Percentiles rank a stretch among this genome's conserved stretches.
These are phyloP conservation scores for Manis javanica DNA, from an alignment of 2,797 vertebrate genomes.

Conservation along the genomic window DNA sequence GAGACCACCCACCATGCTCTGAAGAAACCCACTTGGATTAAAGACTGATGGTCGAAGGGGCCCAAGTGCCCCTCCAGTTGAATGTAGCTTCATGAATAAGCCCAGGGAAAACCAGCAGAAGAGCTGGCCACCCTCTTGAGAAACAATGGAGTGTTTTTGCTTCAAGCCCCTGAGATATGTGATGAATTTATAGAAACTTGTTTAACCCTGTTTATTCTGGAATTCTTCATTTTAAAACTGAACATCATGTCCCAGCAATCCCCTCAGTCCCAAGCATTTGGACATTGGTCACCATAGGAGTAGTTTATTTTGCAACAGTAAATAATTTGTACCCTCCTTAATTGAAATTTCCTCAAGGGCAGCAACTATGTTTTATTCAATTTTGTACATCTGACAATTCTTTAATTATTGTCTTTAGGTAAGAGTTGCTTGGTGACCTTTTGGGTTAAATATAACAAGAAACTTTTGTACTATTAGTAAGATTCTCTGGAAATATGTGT, in stretches of 20 bases:
- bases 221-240: neutral
- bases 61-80: too few species aligned
- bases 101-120: neutral
- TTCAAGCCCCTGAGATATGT: neutral
- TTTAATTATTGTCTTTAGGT: neutral
- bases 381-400: neutral
- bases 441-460: neutral
- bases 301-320: neutral
- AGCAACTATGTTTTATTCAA: neutral
- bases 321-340: neutral
- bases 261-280: neutral
- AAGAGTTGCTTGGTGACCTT: neutral
- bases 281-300: neutral
- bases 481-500: neutral
- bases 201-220: neutral
- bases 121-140: neutral
- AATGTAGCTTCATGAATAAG: neutral
- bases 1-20: neutral
- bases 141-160: neutral
- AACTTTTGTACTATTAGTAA: neutral
- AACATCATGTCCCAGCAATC: neutral
- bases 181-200: neutral
- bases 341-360: neutral
- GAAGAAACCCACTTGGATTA: neutral
- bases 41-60: neutral